Percentiles rank a stretch among this genome's conserved stretches.
These are phyloP conservation scores for Pterocles burchelli DNA, from an alignment of 2,113 vertebrate genomes.

Conservation along the genomic window DNA sequence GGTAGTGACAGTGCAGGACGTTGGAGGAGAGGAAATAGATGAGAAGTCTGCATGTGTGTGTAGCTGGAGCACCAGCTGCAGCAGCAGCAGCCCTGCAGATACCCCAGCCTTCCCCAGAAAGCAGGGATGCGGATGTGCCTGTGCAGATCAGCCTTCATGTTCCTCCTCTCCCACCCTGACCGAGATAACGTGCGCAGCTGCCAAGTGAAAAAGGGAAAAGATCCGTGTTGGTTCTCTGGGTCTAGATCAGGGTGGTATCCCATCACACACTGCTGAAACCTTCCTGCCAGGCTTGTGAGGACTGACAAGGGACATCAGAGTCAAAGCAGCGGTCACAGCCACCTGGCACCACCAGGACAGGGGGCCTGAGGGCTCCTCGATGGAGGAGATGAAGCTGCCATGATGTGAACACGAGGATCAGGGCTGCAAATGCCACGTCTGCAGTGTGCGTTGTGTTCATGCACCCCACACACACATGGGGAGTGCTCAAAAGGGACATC, in stretches of 20 bases:
- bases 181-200: not conserved
- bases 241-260: not conserved
- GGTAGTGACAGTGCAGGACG: not conserved
- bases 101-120: not conserved
- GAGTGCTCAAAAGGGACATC: no score
- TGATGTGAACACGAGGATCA: fast-evolving
- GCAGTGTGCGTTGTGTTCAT: fast-evolving
- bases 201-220: not conserved
- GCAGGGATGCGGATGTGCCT: not conserved
- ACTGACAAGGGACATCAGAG: not conserved
- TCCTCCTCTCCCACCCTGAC: not conserved
- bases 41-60: not conserved
- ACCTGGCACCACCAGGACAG: not conserved
- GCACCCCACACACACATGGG: no score
- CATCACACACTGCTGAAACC: not conserved
- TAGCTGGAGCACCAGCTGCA: not conserved
- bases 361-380: not conserved
- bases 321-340: not conserved
- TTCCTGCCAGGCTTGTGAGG: not conserved
- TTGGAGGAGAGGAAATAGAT: not conserved
- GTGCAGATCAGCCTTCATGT: not conserved
- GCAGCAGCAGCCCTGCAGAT: not conserved
- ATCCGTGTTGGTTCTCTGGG: not conserved
- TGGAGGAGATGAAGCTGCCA: not conserved
- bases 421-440: not conserved